Conservation (phyloP, 2,797 vertebrate genomes). For the Diglossa cyanea region DNA sequence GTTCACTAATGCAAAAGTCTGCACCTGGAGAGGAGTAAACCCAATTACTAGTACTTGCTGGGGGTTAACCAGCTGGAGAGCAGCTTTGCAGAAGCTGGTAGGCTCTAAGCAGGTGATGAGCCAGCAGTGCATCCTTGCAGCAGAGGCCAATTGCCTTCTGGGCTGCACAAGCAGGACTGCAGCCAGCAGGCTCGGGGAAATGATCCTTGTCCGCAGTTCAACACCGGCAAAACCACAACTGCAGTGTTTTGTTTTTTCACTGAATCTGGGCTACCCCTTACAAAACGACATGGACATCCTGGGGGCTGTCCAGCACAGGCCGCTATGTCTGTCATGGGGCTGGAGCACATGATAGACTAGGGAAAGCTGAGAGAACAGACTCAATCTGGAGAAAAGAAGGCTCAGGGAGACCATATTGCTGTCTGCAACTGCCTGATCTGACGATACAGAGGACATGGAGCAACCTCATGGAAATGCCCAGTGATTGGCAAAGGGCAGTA, state of each 20-base stretch:
- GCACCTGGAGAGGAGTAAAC: neutral
- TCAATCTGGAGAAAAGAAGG: neutral
- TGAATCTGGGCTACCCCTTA: neutral
- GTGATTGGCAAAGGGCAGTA: neutral
- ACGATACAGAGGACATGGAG: neutral
- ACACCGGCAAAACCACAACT: fast-evolving
- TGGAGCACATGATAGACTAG: neutral
- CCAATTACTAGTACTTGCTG: neutral
- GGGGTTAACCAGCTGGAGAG: neutral
- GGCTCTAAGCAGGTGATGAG: neutral
- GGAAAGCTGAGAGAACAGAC: neutral
- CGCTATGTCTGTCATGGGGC: neutral
- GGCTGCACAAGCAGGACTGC: neutral
- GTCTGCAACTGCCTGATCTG: neutral
- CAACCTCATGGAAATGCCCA: neutral
- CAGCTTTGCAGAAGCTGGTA: neutral
- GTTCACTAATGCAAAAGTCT: neutral
- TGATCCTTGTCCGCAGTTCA: neutral
- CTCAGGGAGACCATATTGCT: neutral
- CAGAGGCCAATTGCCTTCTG: neutral
- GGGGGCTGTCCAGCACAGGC: neutral
- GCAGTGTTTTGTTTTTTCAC: neutral
- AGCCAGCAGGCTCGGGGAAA: neutral
- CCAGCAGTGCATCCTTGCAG: neutral
- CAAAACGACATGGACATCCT: neutral